Percentiles rank a stretch among this genome's conserved stretches.
These are phyloP conservation scores for Sula dactylatra DNA, from an alignment of 2,113 vertebrate species.

Conservation along the genomic window DNA sequence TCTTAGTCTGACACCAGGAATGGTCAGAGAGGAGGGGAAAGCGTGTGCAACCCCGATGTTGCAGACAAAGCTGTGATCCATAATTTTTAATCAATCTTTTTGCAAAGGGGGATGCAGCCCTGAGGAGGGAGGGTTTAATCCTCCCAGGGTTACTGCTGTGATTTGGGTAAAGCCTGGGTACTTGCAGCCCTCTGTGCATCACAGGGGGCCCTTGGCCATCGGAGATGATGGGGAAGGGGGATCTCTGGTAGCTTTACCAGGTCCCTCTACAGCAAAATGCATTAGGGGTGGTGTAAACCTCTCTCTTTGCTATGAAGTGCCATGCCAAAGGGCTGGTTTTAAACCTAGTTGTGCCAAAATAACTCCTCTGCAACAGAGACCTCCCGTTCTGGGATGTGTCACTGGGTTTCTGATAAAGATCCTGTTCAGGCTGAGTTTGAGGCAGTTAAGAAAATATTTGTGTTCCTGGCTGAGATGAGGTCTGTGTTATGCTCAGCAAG, in stretches of 20 bases:
- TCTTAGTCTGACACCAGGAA: background rate
- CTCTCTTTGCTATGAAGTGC: background rate
- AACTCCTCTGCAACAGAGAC: background rate
- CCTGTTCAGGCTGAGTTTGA: background rate
- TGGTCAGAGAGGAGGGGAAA: background rate
- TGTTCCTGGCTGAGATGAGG: background rate
- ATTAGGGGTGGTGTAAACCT: background rate
- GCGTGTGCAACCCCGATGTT: accelerated
- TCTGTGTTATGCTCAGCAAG: background rate
- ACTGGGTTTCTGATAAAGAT: background rate
- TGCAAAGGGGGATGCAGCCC: background rate
- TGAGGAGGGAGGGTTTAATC: background rate
- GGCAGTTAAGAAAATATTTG: conserved; percentile 27
- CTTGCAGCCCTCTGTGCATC: accelerated
- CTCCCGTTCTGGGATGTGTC: background rate
- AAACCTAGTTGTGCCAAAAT: background rate
- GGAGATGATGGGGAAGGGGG: background rate
- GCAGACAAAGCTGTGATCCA: background rate
- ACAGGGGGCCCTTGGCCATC: accelerated
- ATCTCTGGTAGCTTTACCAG: background rate
- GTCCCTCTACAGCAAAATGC: background rate
- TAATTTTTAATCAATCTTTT: background rate
- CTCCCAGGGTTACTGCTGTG: background rate
- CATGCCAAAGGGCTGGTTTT: background rate
- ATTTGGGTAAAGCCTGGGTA: background rate